These are phyloP conservation scores for Sebastes diaconus DNA, from an alignment of 2,797 vertebrate species.

Conservation along the genomic window DNA sequence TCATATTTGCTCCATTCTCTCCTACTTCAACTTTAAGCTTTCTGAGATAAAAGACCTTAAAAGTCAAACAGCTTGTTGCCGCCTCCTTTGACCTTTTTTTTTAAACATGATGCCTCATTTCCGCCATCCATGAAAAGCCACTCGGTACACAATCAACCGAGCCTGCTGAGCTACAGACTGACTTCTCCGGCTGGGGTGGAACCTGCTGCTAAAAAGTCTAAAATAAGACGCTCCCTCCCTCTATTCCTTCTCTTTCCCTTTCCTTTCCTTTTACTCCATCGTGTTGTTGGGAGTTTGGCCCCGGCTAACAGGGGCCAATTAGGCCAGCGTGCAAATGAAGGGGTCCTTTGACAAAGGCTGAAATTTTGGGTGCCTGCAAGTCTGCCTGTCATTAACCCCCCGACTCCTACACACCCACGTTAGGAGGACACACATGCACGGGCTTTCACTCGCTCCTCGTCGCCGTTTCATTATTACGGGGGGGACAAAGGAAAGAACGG, in stretches of 20 bases:
- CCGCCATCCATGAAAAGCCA: slow-evolving; percentile 29
- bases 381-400: slow-evolving; percentile 77
- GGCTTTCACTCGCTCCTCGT: slow-evolving; percentile 47
- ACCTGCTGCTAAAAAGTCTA: slow-evolving; percentile 25
- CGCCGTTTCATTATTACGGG: slow-evolving; percentile 42
- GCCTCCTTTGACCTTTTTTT: not conserved
- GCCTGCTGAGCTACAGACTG: slow-evolving; percentile 2
- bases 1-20: no score
- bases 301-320: slow-evolving; percentile 78
- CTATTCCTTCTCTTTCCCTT: slow-evolving; percentile 39
- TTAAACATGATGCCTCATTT: slow-evolving; percentile 18
- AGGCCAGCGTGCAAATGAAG: slow-evolving; percentile 81
- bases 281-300: slow-evolving; percentile 42
- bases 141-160: not conserved
- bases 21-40: no score
- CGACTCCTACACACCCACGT: slow-evolving; percentile 56
- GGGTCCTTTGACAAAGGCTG: slow-evolving; percentile 83
- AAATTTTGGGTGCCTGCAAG: slow-evolving; percentile 86
- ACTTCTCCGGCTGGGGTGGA: slow-evolving; percentile 12
- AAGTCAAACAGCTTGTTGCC: slow-evolving; percentile 24
- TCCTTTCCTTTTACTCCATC: slow-evolving; percentile 52
- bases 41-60: not conserved
- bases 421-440: slow-evolving; percentile 19
- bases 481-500: slow-evolving; percentile 52
- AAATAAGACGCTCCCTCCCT: slow-evolving; percentile 36